Conservation (phyloP, 37 sponge, comb jelly and placozoan species). For the Haliclona indistincta region DNA sequence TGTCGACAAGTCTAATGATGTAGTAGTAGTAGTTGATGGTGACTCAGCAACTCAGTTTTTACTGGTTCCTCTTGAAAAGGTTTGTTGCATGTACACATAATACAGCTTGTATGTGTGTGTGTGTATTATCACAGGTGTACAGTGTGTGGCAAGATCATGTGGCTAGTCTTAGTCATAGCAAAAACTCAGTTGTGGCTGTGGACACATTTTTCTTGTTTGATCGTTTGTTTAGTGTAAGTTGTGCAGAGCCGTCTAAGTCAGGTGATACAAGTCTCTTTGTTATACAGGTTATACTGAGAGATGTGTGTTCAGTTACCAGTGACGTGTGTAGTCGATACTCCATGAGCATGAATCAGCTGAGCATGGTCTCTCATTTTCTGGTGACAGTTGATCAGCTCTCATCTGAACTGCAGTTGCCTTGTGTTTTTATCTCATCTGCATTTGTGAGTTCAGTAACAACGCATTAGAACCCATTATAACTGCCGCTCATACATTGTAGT, state of each 20-base stretch:
- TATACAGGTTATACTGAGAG: constrained; percentile 22
- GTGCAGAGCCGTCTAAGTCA: constrained; percentile 32
- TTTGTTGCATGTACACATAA: background rate
- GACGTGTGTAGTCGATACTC: constrained; percentile 75
- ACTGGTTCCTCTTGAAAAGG: constrained; percentile 22
- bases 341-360: constrained; percentile 50
- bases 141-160: constrained; percentile 67
- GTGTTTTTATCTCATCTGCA: constrained; percentile 59
- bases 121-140: background rate
- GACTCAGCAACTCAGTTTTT: constrained; percentile 17
- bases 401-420: constrained; percentile 60
- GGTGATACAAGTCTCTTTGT: background rate
- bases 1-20: no score
- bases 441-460: constrained; percentile 58
- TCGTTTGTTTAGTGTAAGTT: constrained; percentile 52
- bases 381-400: constrained; percentile 56
- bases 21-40: background rate
- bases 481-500: background rate
- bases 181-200: constrained; percentile 45
- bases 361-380: constrained; percentile 53
- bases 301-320: constrained; percentile 53
- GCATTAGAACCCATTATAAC: no score
- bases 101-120: background rate
- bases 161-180: constrained; percentile 23
- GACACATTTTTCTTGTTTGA: constrained; percentile 76